Conservation (phyloP, 2,888 invertebrate species). For the Thalpophila matura region DNA sequence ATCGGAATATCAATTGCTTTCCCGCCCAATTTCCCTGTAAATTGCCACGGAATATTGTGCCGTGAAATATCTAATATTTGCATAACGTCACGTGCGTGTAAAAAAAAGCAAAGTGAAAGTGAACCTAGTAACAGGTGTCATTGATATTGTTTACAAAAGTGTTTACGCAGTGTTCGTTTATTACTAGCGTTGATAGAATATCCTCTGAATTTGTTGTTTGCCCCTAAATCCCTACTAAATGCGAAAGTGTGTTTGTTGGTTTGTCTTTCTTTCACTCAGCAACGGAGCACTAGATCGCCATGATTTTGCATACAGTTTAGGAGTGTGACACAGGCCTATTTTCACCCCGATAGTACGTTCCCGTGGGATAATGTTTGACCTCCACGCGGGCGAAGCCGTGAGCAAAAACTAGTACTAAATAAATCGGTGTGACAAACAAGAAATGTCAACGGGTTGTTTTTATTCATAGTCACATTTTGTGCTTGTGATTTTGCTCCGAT, state of each 20-base stretch:
- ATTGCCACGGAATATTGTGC: slow-evolving; percentile 85
- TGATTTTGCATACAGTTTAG: no score
- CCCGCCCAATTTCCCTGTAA: slow-evolving; percentile 86
- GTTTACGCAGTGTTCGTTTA: slow-evolving; percentile 62
- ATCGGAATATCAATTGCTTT: slow-evolving; percentile 87
- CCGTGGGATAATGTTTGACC: no score
- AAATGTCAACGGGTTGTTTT: slow-evolving; percentile 3
- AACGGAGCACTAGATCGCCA: no score
- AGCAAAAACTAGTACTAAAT: no score
- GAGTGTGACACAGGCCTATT: no score
- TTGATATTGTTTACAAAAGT: slow-evolving; percentile 78
- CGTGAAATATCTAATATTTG: slow-evolving; percentile 84
- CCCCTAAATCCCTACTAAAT: slow-evolving; percentile 29
- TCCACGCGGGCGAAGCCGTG: no score
- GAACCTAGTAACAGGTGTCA: slow-evolving; percentile 83
- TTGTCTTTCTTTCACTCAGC: no score
- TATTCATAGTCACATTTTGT: slow-evolving; percentile 15
- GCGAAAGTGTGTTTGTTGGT: no score
- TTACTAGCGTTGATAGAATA: slow-evolving; percentile 65
- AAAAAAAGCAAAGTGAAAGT: slow-evolving; percentile 83
- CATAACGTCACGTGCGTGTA: slow-evolving; percentile 74
- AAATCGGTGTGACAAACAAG: slow-evolving; percentile 32
- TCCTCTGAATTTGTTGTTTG: slow-evolving; percentile 38
- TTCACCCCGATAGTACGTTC: no score
- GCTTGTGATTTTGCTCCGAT: slow-evolving; percentile 19